Conservation (phyloP, 1,140 invertebrate genomes). For the Aphis gossypii region DNA sequence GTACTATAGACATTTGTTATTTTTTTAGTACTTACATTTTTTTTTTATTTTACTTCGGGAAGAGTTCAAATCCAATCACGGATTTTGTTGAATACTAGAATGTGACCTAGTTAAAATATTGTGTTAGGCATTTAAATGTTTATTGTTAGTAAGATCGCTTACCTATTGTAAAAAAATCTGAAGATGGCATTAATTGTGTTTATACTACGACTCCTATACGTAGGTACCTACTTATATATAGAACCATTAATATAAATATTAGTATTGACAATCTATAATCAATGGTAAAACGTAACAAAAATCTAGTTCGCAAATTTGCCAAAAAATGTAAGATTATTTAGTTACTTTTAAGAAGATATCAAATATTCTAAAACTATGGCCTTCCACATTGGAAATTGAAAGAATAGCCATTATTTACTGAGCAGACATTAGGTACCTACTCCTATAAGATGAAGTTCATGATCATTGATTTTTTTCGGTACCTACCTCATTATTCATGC, state of each 20-base stretch:
- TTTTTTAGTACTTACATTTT: not conserved
- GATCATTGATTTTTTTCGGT: not conserved
- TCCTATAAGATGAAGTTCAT: not conserved
- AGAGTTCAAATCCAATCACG: not conserved
- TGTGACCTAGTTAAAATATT: not conserved
- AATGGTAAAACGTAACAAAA: not conserved
- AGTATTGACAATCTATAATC: not conserved
- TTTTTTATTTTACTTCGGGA: not conserved
- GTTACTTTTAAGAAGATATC: not conserved
- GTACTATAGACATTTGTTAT: not conserved
- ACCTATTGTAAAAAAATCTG: not conserved
- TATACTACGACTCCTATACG: not conserved
- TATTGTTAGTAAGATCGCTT: not conserved
- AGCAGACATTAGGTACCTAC: not conserved
- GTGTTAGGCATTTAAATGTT: not conserved
- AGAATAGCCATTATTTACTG: not conserved
- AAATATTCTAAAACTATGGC: too few relatives aligned
- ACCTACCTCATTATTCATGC: not conserved
- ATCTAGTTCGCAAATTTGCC: not conserved
- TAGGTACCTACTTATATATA: not conserved
- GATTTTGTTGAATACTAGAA: not conserved
- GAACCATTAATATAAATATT: not conserved
- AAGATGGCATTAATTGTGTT: not conserved
- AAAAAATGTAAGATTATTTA: not conserved
- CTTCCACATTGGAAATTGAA: too few relatives aligned